Evolutionary conservation across 2,888 invertebrate genomes (phyloP).

Genomic region (Heliconius charithonia): DNA sequence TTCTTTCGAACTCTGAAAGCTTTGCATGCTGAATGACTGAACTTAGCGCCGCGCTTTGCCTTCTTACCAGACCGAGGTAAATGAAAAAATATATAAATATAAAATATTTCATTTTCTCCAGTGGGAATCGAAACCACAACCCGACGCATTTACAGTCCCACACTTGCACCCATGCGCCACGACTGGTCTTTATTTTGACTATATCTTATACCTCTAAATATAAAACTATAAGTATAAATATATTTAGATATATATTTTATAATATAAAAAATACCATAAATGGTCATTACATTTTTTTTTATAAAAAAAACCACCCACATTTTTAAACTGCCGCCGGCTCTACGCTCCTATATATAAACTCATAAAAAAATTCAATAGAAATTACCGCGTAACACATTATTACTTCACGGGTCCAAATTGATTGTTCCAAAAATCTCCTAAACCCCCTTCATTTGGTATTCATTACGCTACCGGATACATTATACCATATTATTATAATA

Average conservation of each 20-base stretch:
- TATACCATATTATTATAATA: conserved; percentile 70
- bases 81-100: too few species aligned
- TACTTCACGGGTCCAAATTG: conserved; percentile 79
- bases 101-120: too few species aligned
- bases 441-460: conserved; percentile 81
- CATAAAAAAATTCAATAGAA: conserved; percentile 50
- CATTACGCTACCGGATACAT: conserved; percentile 77
- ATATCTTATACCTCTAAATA: too few species aligned
- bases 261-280: too few species aligned
- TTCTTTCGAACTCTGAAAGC: neutral
- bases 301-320: neutral
- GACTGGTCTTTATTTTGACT: too few species aligned
- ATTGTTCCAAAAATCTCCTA: conserved; percentile 63
- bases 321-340: neutral
- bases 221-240: too few species aligned
- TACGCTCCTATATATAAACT: neutral
- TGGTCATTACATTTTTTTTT: neutral
- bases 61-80: too few species aligned
- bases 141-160: too few species aligned
- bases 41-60: neutral
- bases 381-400: conserved; percentile 70
- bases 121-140: too few species aligned
- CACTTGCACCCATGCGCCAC: too few species aligned
- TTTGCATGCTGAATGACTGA: neutral
- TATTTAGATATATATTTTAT: too few species aligned